Evolutionary conservation across 2,888 invertebrate species (phyloP).

Genomic region (Eristalis pertinax): DNA sequence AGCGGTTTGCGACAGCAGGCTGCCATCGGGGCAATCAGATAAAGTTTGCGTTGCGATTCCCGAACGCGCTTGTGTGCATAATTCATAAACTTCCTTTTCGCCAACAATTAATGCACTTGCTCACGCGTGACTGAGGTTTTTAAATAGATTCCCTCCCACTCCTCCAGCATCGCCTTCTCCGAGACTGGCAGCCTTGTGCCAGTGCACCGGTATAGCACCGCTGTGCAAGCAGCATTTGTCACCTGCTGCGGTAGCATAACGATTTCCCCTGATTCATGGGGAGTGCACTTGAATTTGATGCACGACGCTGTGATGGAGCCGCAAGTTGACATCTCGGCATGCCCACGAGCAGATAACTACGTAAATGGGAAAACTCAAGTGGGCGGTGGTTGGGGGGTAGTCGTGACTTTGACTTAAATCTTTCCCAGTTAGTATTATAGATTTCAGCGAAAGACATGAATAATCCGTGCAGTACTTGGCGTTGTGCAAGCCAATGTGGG

Average conservation of each 20-base stretch:
- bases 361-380: conserved; percentile 5
- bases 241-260: background rate
- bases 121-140: background rate
- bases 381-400: background rate
- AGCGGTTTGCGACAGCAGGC: background rate
- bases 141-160: background rate
- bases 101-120: background rate
- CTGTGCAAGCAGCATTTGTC: background rate
- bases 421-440: background rate
- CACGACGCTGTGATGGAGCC: background rate
- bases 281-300: background rate
- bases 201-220: background rate
- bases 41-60: background rate
- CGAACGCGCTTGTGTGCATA: conserved; percentile 1
- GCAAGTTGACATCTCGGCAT: background rate
- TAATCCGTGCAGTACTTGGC: background rate
- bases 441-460: conserved; percentile 16
- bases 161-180: background rate
- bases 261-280: background rate
- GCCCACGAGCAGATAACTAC: background rate
- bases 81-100: background rate
- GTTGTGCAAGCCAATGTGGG: background rate
- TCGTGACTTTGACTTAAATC: conserved; percentile 10
- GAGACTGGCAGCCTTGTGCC: background rate
- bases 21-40: background rate